Conservation (phyloP, 2,113 vertebrate genomes). For the Mormyrus lacerda region DNA sequence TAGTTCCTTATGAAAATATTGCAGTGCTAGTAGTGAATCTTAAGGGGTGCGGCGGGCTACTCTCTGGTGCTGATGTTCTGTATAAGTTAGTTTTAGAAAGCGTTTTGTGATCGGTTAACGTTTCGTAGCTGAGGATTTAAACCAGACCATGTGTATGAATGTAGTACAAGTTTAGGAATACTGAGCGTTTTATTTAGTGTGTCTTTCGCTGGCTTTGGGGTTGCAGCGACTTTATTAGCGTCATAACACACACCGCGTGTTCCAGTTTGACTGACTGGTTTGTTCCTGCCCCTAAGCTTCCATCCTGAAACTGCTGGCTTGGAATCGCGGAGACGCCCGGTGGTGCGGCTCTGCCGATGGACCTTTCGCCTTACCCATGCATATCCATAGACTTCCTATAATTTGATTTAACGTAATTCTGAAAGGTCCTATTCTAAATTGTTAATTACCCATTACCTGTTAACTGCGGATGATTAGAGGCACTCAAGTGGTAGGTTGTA, state of each 20-base stretch:
- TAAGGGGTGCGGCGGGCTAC: neutral
- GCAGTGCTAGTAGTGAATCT: no score
- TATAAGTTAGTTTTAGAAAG: neutral
- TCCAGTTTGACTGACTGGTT: neutral
- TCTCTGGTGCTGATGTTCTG: neutral
- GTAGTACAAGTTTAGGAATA: neutral
- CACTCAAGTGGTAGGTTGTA: neutral
- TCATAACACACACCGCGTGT: neutral
- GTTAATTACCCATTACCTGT: neutral
- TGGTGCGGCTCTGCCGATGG: neutral
- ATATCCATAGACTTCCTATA: neutral
- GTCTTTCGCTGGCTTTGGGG: neutral
- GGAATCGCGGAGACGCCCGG: no score
- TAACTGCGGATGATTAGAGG: neutral
- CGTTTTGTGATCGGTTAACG: neutral
- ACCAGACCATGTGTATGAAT: neutral
- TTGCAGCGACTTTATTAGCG: neutral
- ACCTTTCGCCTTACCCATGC: neutral
- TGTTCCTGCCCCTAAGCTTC: neutral
- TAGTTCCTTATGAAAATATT: no score
- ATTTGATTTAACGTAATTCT: neutral
- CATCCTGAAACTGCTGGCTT: no score
- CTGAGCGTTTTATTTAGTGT: no score
- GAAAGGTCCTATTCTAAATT: neutral
- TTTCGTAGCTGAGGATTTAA: neutral